Base-by-base conservation (phyloP, 1,140 invertebrate genomes). In the Micrasema longulum region DNA sequence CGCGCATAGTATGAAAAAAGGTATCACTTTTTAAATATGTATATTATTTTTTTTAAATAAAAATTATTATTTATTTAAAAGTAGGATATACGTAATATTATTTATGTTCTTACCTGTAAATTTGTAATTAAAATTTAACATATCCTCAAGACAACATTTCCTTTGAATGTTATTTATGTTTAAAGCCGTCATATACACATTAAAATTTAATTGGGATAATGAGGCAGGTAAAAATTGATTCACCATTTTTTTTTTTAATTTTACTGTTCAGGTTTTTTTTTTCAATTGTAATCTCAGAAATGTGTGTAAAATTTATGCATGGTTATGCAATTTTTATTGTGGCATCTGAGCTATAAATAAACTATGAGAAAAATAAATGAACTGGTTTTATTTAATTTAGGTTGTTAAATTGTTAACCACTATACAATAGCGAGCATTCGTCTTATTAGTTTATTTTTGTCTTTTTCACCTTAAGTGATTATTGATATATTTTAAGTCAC, bases 301-400 rank as follows among this genome's bases (percentile, higher is more conserved):
- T 66, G 10, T 16, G 45, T 50, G 45, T 52, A 22, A 45, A n/a
- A 22, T 41, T 45, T 11, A 55, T 68, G 65, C 64, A 68, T 68
- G 50, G 48, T 23, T 11, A 55, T 43, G 65, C 65, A 68, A 68
- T 10, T 22, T 68, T 55, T 68, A 66, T 66, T 66, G 47, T 52
- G 65, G 50, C 35, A 45, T 36, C n/a, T 53, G 60, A 64, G 60
- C 60, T 64, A 47, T 64, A 64, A 64, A 64, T 64, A 64, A 64
- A 64, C 9, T 5, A 50, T 20, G 12, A 12, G n/a, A 12, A 57
- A 57, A 31, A 57, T 57, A 57, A 36, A 35, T 3, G 0, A 57
- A 18, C 11, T 57, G 14, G 35, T 36, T 26, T 23, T 10, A 52
- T 2, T 10, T 22, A 52, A 16, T 52, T 22, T n/a, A n/a, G n/a